These are phyloP conservation scores for Hesperophylax magnus DNA, from an alignment of 1,140 invertebrate species.

Conservation along the genomic window DNA sequence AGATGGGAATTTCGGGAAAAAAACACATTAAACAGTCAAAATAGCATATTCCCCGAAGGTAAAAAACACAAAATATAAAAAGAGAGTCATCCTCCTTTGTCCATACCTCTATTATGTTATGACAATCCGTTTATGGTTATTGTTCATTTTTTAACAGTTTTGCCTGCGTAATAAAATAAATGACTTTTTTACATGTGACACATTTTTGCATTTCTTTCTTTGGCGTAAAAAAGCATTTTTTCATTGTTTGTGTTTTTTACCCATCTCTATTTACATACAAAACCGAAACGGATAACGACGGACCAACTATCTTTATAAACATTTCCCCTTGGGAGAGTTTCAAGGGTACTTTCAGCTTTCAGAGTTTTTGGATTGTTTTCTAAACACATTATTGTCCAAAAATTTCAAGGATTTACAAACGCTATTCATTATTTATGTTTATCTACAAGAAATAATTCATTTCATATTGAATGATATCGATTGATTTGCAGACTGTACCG, in stretches of 20 bases:
- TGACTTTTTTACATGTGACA: constrained; percentile 23
- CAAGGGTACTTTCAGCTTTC: too few species aligned
- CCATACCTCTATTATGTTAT: not conserved
- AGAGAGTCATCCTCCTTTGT: constrained; percentile 22
- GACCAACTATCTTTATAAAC: too few species aligned
- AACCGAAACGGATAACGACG: not conserved
- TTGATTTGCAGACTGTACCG: too few species aligned
- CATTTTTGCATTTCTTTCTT: constrained; percentile 21
- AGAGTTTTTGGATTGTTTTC: too few species aligned
- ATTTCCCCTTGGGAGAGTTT: too few species aligned
- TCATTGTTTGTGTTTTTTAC: not conserved
- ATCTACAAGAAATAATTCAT: too few species aligned
- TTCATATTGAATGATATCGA: too few species aligned
- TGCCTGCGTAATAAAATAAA: constrained; percentile 22
- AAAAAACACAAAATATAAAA: constrained; percentile 6
- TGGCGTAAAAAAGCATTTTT: not conserved
- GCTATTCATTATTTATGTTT: not conserved
- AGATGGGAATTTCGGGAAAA: not conserved
- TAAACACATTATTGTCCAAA: too few species aligned
- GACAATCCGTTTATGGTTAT: constrained; percentile 19
- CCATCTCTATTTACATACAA: constrained; percentile 5
- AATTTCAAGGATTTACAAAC: not conserved
- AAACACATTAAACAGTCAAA: constrained; percentile 32
- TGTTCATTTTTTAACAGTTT: constrained; percentile 22
- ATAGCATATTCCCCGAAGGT: constrained; percentile 20